Base-by-base conservation (phyloP, 2,113 vertebrate genomes). In the Alexandromys fortis region DNA sequence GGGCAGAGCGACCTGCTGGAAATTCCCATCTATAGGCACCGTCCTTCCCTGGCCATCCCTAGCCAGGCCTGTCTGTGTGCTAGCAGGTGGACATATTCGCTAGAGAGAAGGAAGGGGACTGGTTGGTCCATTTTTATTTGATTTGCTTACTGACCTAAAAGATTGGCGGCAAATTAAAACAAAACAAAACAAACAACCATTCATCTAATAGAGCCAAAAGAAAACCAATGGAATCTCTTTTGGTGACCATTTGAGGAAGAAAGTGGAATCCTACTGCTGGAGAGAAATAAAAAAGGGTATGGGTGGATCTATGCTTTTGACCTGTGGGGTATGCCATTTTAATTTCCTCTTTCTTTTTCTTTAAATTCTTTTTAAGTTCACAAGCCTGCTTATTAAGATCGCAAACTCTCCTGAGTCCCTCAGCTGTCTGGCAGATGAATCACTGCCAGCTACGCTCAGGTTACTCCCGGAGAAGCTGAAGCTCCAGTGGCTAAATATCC, bases 341-440 rank as follows among this genome's bases (percentile, higher is more conserved):
- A 45, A 97, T 96, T 97, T 98, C 97, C 76, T 90, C 76, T 89
- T 21, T 70, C 38, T 42, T 38, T 24, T 72, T 21, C 16, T 38
- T 28, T 65, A 52, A 88, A 75, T 75, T 94, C 47, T 86, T 88
- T 96, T 95, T 38, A 76, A 96, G 96, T 97, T 96, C 96, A 95
- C 91, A 79, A 98, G 86, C n/a, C 96, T 92, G 96, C 91, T 97
- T 98, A 91, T 97, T 98, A 91, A 94, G 97, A 97, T 95, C 85
- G 93, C 81, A 97, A 88, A 82, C 95, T 96, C 95, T 45, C 30
- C 92, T 6, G 52, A 26, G 96, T 86, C 55, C 79, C 86, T 22
- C 85, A 28, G 96, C 65, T 95, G 94, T 82, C 30, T 85, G 95
- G 95, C 94, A 91, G 94, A 97, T 11, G 95, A 94, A 79, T 8